Evolutionary conservation across 2,797 vertebrate species (phyloP).

Genomic region (Premnoplex brunnescens): DNA sequence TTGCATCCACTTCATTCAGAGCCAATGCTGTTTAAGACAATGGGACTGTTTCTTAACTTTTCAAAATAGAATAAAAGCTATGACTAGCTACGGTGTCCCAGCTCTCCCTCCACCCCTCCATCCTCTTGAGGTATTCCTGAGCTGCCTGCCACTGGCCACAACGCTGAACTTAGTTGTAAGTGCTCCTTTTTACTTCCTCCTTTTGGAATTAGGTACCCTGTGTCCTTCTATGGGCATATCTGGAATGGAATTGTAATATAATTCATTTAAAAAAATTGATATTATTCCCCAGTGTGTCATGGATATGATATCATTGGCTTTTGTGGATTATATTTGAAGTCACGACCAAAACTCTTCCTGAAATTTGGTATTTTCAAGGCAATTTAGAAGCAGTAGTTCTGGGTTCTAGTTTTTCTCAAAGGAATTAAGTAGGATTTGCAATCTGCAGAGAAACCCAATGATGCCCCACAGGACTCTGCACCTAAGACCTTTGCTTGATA

Average conservation of each 20-base stretch:
- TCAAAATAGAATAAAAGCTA: not conserved
- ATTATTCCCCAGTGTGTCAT: fast-evolving
- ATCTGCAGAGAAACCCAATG: not conserved
- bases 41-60: not conserved
- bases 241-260: not conserved
- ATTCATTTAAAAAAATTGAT: not conserved
- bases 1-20: not conserved
- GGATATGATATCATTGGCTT: not conserved
- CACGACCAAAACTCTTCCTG: not conserved
- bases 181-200: not conserved
- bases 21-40: not conserved
- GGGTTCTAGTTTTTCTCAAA: not conserved
- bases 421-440: not conserved
- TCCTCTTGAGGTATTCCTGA: not conserved
- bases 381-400: not conserved
- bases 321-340: not conserved
- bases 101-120: not conserved
- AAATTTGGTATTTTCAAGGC: not conserved
- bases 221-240: not conserved
- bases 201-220: not conserved
- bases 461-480: not conserved
- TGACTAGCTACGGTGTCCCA: not conserved
- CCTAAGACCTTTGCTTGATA: not conserved
- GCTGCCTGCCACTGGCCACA: not conserved
- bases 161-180: not conserved